These are phyloP conservation scores for Stegodyphus mimosarum DNA, from an alignment of 1,140 invertebrate genomes.

Conservation along the genomic window DNA sequence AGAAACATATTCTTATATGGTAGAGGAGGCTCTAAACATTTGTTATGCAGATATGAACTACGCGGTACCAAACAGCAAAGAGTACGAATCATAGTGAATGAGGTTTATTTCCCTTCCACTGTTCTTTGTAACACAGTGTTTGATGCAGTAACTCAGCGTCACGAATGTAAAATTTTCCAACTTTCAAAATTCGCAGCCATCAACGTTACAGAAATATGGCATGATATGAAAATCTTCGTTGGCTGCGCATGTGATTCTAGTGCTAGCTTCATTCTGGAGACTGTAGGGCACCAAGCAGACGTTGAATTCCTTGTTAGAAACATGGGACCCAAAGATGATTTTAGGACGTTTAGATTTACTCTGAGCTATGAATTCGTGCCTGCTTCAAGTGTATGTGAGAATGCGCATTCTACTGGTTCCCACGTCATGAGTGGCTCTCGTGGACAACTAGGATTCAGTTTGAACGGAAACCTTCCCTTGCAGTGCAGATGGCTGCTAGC, in stretches of 20 bases:
- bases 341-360: constrained; percentile 83
- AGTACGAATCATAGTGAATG: constrained; percentile 39
- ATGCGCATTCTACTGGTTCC: not conserved
- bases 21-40: constrained; percentile 56
- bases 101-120: constrained; percentile 33
- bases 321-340: constrained; percentile 86
- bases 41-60: constrained; percentile 55
- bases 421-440: constrained; percentile 33
- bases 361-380: constrained; percentile 81
- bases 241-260: constrained; percentile 82
- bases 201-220: constrained; percentile 59
- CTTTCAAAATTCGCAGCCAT: constrained; percentile 44
- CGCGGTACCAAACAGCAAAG: constrained; percentile 28
- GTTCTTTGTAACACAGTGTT: constrained; percentile 46
- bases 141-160: constrained; percentile 38
- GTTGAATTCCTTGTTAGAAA: constrained; percentile 83
- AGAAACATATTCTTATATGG: constrained; percentile 61
- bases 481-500: constrained; percentile 58
- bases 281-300: constrained; percentile 79
- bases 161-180: constrained; percentile 46
- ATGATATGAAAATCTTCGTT: constrained; percentile 69
- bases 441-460: constrained; percentile 10
- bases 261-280: constrained; percentile 76
- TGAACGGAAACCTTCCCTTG: constrained; percentile 14
- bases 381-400: constrained; percentile 74